Base-by-base conservation (phyloP, 2,888 invertebrate genomes). In the Noctuana brunneofusca region DNA sequence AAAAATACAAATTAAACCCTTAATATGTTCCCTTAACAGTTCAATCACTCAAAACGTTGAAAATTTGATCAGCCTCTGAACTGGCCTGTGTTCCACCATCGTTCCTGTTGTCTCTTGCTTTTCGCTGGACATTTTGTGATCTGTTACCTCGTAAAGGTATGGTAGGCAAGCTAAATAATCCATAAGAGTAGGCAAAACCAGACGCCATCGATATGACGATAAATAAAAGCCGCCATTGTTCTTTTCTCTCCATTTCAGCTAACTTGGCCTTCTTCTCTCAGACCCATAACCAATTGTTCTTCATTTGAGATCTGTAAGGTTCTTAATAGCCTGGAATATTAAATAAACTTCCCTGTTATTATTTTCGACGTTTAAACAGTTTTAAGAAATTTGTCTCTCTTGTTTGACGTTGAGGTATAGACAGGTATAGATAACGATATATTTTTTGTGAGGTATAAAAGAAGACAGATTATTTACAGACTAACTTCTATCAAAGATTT, bases 181-280 rank as follows among this genome's bases (percentile, higher is more conserved):
- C 86, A 60, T 72, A 87, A 1, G 87, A 85, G 68, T 85, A 88
- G 11, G 79, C 80, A 8, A 88, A 62, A 41, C 80, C 73, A n/a
- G 83, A 73, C 6, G 78, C 67, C 83, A 87, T 81, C 4, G 87
- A 80, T 60, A 84, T 64, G 2, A 80, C 77, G 62, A 86, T 35
- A 48, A 81, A 66, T n/a, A 86, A 11, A 0, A 89, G 72, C 72
- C 83, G 84, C 4, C 86, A 53, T 65, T 86, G 84, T 32, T 84
- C 84, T 30, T 65, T 76, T 71, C 62, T 79, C 64, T 89, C 84
- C 89, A 89, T 88, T 67, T 74, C 73, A 72, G 66, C 64, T 55
- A 46, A 55, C 38, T 65, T 54, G 16, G 14, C 27, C 8, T 58
- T 38, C 30, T 32, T 50, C 27, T 14, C 52, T 32, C 14, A 18